Percentiles rank a stretch among this genome's conserved stretches.
Evolutionary conservation across 2,888 invertebrate species (phyloP).

Genomic region (Hirtodrosophila alboralis): DNA sequence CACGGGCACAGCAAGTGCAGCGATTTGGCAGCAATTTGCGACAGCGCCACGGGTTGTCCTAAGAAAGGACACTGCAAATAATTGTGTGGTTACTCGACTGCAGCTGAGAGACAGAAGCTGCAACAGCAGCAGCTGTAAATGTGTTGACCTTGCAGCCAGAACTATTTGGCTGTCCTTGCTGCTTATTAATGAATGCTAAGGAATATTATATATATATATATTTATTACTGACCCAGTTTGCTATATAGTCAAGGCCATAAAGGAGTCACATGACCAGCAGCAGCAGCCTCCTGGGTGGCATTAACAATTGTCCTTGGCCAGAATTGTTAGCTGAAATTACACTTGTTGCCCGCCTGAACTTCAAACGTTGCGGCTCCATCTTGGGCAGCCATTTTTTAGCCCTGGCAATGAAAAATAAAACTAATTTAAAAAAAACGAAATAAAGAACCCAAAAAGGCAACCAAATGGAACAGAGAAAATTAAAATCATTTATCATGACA

Average conservation of each 20-base stretch:
- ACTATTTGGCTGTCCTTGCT: conserved; percentile 33
- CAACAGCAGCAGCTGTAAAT: conserved; percentile 77
- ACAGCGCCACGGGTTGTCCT: conserved; percentile 54
- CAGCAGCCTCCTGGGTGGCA: conserved; percentile 65
- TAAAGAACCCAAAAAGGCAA: conserved; percentile 22
- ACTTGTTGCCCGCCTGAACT: conserved; percentile 47
- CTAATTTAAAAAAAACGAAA: neutral
- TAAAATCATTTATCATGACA: conserved; percentile 76
- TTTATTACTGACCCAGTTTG: conserved; percentile 5
- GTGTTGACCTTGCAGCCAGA: conserved; percentile 37
- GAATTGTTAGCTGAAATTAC: conserved; percentile 10
- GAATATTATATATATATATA: neutral
- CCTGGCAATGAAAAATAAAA: conserved; percentile 22
- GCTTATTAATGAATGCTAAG: conserved; percentile 21
- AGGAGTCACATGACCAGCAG: conserved; percentile 72
- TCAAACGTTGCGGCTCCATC: conserved; percentile 51
- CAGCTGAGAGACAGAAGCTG: conserved; percentile 54
- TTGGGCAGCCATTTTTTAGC: conserved; percentile 58
- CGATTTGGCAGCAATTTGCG: conserved; percentile 62
- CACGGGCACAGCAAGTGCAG: conserved; percentile 58
- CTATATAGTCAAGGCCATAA: conserved; percentile 47
- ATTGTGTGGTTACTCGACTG: conserved; percentile 68
- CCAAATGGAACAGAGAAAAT: conserved; percentile 63
- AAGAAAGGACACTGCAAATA: conserved; percentile 38
- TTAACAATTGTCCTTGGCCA: conserved; percentile 50